These are phyloP conservation scores for Camarhynchus parvulus DNA, from an alignment of 2,113 vertebrate species.

Conservation along the genomic window DNA sequence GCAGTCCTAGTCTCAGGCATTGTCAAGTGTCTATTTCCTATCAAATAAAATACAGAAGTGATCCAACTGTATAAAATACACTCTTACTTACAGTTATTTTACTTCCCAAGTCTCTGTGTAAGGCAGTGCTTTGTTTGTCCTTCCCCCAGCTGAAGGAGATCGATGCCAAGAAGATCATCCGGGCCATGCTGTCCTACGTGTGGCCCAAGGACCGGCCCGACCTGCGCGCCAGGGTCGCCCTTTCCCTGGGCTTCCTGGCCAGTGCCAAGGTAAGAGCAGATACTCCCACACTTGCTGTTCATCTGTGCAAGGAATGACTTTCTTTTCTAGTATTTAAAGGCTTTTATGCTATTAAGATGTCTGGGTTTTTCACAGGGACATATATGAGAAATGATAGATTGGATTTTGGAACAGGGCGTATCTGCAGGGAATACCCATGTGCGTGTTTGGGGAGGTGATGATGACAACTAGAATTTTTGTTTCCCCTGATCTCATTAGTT, in stretches of 20 bases:
- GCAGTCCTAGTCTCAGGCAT: not conserved
- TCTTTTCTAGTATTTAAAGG: not conserved
- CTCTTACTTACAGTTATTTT: not conserved
- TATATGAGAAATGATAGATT: not conserved
- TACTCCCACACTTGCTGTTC: not conserved
- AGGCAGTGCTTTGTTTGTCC: not conserved
- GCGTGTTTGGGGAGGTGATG: not conserved
- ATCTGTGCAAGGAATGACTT: not conserved
- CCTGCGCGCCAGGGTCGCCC: slow-evolving; percentile 88
- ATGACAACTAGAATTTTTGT: not conserved
- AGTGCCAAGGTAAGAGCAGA: slow-evolving; percentile 87
- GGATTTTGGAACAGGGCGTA: rapidly evolving
- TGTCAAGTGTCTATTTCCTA: not conserved
- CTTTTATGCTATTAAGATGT: not conserved
- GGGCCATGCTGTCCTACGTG: slow-evolving; percentile 92
- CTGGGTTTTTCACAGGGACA: not conserved
- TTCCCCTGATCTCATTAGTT: not conserved
- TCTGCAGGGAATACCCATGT: not conserved
- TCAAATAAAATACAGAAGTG: not conserved
- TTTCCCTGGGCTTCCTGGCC: slow-evolving; percentile 89
- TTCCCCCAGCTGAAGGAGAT: slow-evolving; percentile 88
- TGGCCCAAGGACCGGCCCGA: slow-evolving; percentile 97
- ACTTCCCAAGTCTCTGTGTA: not conserved
- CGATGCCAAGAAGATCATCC: slow-evolving; percentile 85
- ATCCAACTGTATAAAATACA: not conserved